Percentiles rank a stretch among this genome's conserved stretches.
Evolutionary conservation across 2,797 vertebrate species (phyloP).

Genomic region (Takifugu ocellatus): DNA sequence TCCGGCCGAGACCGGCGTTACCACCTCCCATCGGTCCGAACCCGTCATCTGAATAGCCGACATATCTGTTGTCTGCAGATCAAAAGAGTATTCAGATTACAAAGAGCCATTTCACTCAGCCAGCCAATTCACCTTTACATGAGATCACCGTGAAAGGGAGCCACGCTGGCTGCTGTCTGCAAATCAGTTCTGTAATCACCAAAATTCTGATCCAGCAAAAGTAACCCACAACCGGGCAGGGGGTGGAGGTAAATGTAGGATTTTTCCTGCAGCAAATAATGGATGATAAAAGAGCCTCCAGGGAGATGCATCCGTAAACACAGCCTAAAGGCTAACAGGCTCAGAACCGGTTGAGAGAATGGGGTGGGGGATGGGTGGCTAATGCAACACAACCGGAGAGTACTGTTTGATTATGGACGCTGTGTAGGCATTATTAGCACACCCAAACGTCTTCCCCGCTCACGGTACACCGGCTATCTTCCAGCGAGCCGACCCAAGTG

Average conservation of each 20-base stretch:
- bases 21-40: conserved; percentile 95
- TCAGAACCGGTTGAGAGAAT: conserved; percentile 34
- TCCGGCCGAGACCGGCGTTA: conserved; percentile 86
- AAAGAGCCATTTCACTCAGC: conserved; percentile 7
- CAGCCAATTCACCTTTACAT: conserved; percentile 5
- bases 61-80: conserved; percentile 88
- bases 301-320: conserved; percentile 20
- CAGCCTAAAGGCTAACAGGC: conserved; percentile 38
- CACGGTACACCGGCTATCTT: conserved; percentile 54
- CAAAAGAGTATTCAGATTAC: conserved; percentile 28
- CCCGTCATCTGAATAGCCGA: conserved; percentile 91
- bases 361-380: conserved; percentile 66
- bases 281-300: conserved; percentile 22
- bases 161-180: background rate
- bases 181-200: background rate
- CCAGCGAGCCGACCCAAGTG: conserved; percentile 82
- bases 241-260: background rate
- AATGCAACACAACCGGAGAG: conserved; percentile 49
- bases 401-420: conserved; percentile 50
- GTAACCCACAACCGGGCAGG: background rate
- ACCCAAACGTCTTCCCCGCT: conserved; percentile 24
- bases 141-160: conserved; percentile 6
- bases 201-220: background rate
- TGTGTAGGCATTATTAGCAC: conserved; percentile 8
- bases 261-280: conserved; percentile 17